phyloP scores from a whole-genome alignment of 1,140 invertebrate genomes.

The Trichonephila inaurata region DNA sequence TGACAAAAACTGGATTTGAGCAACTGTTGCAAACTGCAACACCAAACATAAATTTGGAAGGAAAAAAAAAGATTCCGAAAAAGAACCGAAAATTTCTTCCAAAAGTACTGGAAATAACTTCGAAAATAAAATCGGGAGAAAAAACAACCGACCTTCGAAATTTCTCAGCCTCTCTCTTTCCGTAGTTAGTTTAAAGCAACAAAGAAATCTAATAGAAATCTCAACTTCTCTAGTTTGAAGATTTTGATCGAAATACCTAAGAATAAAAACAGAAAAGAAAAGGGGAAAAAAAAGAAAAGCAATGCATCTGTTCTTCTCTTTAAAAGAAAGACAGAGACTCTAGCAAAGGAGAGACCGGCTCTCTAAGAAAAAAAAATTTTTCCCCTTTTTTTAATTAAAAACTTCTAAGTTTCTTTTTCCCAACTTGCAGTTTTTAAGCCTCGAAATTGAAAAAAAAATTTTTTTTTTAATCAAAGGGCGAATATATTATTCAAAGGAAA shows the following conservation, averaged over 20 bases:
- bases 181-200: not conserved
- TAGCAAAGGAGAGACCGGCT: not conserved
- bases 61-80: not conserved
- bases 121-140: not conserved
- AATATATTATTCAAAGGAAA: constrained; percentile 72
- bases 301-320: not conserved
- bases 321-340: not conserved
- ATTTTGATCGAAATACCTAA: not conserved
- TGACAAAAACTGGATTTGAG: no score
- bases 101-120: not conserved
- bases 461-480: constrained; percentile 66
- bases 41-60: no score
- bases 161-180: not conserved
- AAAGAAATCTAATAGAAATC: constrained; percentile 48
- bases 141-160: not conserved
- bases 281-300: not conserved
- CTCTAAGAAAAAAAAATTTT: not conserved
- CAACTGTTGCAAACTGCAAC: no score
- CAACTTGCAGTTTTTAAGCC: constrained; percentile 35
- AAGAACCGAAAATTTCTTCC: not conserved
- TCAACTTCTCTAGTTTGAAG: not conserved
- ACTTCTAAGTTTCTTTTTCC: constrained; percentile 10
- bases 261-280: not conserved
- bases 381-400: constrained; percentile 71
- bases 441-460: constrained; percentile 37